Evolutionary conservation across 2,888 invertebrate species (phyloP).

Genomic region (Metopia argyrocephala): DNA sequence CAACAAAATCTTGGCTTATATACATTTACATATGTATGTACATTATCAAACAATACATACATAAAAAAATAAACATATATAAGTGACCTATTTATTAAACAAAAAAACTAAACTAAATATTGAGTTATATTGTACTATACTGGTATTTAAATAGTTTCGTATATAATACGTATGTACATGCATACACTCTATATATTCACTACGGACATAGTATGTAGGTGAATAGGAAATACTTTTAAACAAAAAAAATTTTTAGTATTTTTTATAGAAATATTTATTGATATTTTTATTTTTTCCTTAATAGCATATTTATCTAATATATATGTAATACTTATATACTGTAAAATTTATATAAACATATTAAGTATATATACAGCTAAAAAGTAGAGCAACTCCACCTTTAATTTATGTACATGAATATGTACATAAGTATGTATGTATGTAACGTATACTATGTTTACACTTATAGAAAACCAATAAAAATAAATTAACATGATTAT

Average conservation of each 20-base stretch:
- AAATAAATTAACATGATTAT: slow-evolving; percentile 34
- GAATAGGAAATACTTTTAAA: slow-evolving; percentile 10
- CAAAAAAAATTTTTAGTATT: background rate
- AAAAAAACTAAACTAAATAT: background rate
- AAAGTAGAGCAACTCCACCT: slow-evolving; percentile 41
- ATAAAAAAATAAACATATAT: background rate
- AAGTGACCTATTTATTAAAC: slow-evolving; percentile 53
- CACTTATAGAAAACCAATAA: slow-evolving; percentile 11
- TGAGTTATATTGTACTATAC: background rate
- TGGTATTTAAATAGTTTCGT: no score
- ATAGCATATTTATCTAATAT: background rate
- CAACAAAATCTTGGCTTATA: slow-evolving; percentile 22
- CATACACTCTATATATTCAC: background rate
- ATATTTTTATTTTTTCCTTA: background rate
- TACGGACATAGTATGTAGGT: background rate
- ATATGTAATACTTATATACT: background rate
- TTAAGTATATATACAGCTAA: background rate
- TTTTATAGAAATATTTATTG: slow-evolving; percentile 4
- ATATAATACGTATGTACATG: background rate
- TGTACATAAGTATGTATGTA: background rate
- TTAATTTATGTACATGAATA: background rate
- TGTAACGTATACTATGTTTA: no score
- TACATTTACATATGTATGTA: slow-evolving; percentile 7
- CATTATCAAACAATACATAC: no score
- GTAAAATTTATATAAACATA: background rate